Percentiles rank a stretch among this genome's conserved stretches.
These are phyloP conservation scores for Epicampocera succincta DNA, from an alignment of 2,888 invertebrate genomes.

Conservation along the genomic window DNA sequence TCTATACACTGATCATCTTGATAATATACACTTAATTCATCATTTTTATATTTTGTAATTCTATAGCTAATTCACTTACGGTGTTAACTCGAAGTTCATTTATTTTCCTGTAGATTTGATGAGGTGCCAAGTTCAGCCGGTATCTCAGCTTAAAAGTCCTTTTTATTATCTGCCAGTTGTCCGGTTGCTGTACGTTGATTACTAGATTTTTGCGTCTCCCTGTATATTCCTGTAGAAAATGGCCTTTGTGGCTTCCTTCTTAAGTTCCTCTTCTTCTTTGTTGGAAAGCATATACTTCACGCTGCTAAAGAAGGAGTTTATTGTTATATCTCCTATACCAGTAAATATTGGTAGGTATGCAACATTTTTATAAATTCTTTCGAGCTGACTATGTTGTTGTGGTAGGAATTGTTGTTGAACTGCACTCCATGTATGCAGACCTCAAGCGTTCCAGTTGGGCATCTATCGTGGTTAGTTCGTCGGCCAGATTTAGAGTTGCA, in stretches of 20 bases:
- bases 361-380: conserved; percentile 3
- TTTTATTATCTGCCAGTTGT: not conserved
- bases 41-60: conserved; percentile 28
- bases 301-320: not conserved
- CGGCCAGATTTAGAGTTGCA: not conserved
- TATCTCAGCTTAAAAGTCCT: conserved; percentile 2
- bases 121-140: not conserved
- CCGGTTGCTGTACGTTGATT: not conserved
- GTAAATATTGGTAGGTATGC: conserved; percentile 11
- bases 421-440: not conserved
- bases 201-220: conserved; percentile 10
- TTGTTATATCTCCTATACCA: conserved; percentile 9
- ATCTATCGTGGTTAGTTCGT: not conserved
- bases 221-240: conserved; percentile 9
- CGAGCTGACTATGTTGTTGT: not conserved
- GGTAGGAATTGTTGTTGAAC: not conserved
- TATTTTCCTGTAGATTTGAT: not conserved
- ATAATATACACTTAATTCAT: conserved; percentile 54
- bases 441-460: not conserved
- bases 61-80: too few species aligned
- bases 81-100: not conserved
- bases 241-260: conserved; percentile 1
- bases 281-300: not conserved
- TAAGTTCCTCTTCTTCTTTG: not conserved
- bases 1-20: conserved; percentile 50